phyloP scores from a whole-genome alignment of 2,113 vertebrate genomes.

The Mixornis gularis region DNA sequence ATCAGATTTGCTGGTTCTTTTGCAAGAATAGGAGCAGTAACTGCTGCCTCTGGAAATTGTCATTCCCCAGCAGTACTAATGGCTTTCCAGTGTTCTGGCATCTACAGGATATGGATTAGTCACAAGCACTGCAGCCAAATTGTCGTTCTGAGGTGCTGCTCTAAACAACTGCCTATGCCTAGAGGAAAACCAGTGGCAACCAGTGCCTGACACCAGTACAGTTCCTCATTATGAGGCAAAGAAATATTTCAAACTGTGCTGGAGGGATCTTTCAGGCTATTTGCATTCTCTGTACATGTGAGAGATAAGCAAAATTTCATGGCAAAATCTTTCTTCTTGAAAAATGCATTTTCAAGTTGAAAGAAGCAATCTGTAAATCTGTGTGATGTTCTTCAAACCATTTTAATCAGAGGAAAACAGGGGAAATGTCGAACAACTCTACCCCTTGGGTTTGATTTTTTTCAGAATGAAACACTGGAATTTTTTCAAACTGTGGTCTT shows the following conservation, averaged over 20 bases:
- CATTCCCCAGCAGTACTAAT: background rate
- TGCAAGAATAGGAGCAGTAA: background rate
- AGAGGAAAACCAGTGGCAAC: background rate
- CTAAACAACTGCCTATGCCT: background rate
- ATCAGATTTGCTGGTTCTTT: background rate
- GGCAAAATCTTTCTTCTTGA: background rate
- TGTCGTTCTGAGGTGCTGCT: background rate
- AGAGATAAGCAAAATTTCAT: background rate
- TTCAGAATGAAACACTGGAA: background rate
- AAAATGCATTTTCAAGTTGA: background rate
- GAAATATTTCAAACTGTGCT: background rate
- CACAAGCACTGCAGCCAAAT: background rate
- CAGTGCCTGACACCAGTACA: background rate
- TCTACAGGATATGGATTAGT: background rate
- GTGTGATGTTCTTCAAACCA: background rate
- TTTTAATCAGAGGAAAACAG: background rate
- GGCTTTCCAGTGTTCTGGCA: background rate
- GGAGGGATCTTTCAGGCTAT: background rate
- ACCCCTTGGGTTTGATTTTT: background rate
- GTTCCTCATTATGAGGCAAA: background rate
- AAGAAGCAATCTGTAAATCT: background rate
- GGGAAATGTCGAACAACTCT: background rate
- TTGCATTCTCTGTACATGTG: background rate
- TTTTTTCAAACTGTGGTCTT: background rate
- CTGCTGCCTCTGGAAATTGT: background rate